These are phyloP conservation scores for Mormoops blainvillei DNA, from an alignment of 2,113 vertebrate species.

Conservation along the genomic window DNA sequence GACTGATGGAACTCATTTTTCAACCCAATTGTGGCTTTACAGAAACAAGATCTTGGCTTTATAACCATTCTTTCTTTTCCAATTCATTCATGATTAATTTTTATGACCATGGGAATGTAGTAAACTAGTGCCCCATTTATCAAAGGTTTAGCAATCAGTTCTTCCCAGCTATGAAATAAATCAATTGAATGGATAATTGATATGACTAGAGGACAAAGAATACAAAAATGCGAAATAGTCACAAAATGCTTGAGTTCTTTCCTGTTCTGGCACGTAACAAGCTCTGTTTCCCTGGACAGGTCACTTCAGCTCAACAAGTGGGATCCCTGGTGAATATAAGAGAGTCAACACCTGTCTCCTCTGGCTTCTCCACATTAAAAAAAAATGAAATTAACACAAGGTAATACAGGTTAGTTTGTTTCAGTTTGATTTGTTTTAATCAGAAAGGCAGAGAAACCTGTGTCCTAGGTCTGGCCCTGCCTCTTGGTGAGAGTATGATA, in stretches of 20 bases:
- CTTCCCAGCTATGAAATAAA: neutral
- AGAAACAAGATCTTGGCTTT: neutral
- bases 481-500: neutral
- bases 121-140: neutral
- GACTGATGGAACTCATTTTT: conserved; percentile 22
- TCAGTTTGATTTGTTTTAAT: neutral
- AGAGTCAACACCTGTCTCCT: neutral
- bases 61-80: neutral
- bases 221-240: neutral
- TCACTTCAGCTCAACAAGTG: neutral
- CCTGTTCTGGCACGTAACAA: neutral
- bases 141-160: neutral
- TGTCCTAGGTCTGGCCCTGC: neutral
- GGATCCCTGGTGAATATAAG: neutral
- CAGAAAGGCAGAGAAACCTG: neutral
- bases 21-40: conserved; percentile 11
- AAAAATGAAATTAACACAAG: neutral
- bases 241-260: neutral
- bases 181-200: neutral
- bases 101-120: neutral
- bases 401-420: neutral
- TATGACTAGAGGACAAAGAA: neutral
- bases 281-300: neutral
- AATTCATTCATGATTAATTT: neutral
- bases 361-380: neutral